These are phyloP conservation scores for Rhabdornis inornatus DNA, from an alignment of 2,113 vertebrate genomes.

Conservation along the genomic window DNA sequence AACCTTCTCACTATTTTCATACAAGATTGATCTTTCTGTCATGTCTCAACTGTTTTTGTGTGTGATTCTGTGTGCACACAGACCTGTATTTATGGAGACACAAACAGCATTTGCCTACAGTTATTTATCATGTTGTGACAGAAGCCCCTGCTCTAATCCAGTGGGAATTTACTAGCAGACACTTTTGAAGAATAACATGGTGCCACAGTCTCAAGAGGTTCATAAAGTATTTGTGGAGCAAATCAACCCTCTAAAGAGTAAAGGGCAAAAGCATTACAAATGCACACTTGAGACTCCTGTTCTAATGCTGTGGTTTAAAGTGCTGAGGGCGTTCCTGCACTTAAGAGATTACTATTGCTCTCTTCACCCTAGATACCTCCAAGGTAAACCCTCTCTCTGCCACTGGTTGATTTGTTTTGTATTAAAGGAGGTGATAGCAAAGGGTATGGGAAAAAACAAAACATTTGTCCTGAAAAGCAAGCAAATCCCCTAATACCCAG, in stretches of 20 bases:
- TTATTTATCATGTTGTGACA: not conserved
- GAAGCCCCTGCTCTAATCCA: not conserved
- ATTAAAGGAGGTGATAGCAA: not conserved
- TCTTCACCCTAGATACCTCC: not conserved
- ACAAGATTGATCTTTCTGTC: not conserved
- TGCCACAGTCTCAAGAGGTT: constrained; percentile 20
- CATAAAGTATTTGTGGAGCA: constrained; percentile 3
- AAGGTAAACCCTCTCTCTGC: not conserved
- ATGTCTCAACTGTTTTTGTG: not conserved
- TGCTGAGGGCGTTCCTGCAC: not conserved
- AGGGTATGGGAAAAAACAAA: not conserved
- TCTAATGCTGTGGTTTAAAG: not conserved
- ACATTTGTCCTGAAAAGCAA: not conserved
- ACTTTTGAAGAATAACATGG: constrained; percentile 4
- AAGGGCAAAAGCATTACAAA: constrained; percentile 45
- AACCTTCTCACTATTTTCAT: not conserved
- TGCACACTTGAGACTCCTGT: constrained; percentile 8
- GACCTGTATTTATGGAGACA: not conserved
- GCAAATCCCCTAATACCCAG: not conserved
- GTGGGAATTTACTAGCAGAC: not conserved
- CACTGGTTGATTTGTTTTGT: not conserved
- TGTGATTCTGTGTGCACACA: not conserved
- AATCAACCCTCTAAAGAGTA: constrained; percentile 8
- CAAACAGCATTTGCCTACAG: not conserved
- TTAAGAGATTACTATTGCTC: constrained; percentile 52